These are phyloP conservation scores for Drosophila putrida DNA, from an alignment of 2,888 invertebrate species.

Conservation along the genomic window DNA sequence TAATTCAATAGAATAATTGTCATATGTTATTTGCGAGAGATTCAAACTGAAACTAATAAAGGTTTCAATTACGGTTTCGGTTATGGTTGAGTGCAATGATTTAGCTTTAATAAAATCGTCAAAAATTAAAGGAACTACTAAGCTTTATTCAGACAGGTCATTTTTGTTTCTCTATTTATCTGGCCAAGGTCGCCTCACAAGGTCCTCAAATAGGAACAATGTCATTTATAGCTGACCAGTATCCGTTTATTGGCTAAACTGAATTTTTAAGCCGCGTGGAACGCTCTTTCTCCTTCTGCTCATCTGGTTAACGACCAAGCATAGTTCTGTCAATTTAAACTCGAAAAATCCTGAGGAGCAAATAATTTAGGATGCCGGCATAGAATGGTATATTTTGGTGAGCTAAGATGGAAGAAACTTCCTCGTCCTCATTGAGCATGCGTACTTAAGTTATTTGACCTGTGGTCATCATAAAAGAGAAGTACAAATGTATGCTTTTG, in stretches of 20 bases:
- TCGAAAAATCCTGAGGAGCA: not conserved
- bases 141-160: no score
- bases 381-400: not conserved
- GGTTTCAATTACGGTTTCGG: no score
- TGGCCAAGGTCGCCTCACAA: constrained; percentile 3
- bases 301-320: not conserved
- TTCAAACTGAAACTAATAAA: no score
- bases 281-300: not conserved
- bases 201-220: not conserved
- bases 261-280: not conserved
- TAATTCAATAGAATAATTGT: no score
- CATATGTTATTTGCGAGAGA: no score
- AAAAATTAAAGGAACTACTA: no score
- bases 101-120: no score
- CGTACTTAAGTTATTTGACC: constrained; percentile 21
- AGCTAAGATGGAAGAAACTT: not conserved
- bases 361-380: not conserved
- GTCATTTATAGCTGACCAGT: constrained; percentile 4
- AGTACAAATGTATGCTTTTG: not conserved
- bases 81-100: no score
- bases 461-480: constrained; percentile 6
- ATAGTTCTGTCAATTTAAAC: not conserved
- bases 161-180: not conserved
- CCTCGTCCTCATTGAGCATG: constrained; percentile 15
- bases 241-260: not conserved